Evolutionary conservation across 2,797 vertebrate genomes (phyloP), one percentile per base, ranked within the genome.

Genomic region (Gallirallus australis): DNA sequence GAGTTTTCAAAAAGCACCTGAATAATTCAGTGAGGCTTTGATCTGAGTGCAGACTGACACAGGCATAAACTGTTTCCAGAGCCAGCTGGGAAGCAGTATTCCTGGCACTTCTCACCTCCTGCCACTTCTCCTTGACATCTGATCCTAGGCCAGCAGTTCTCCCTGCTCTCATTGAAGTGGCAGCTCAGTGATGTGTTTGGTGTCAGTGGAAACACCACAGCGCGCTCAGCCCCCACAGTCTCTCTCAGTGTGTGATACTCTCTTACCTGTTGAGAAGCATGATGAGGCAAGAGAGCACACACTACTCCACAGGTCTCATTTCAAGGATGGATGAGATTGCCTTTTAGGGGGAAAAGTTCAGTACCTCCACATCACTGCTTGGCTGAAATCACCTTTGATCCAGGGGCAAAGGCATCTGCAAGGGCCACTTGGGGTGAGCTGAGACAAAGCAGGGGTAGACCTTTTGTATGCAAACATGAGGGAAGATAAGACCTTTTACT

Each of bases 1-100:
- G 71, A 83, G 86, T 84, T 95, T 97, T 96, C 95, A 96, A 97
- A 95, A 93, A 91, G 75, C 60, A 86, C 30, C 76, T 97, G 90
- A 97, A 97, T 97, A 95, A 97, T 97, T 97, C 82, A 97, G 82
- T n/a, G 35, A 64, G 71, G 81, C 70, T 97, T 95, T 97, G 85
- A 97, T 92, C 69, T 30, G 87, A 71, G 92, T 79, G 94, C 89
- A 96, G 95, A 97, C 1, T 42, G 95, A 95, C 86, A 68, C 78
- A 94, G 79, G 71, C 77, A 94, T 82, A 92, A 96, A 93, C 75
- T 91, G 60, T 86, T 92, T 93, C 87, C 96, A 93, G 71, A 96
- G 90, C 69, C 97, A 97, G 96, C 88, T 97, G 97, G 96, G 92
- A 97, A 96, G 95, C 95, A 93, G 94, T 65, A 92, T 61, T 83